Evolutionary conservation across 2,113 vertebrate species (phyloP).

Genomic region (Halcyon malimbica): DNA sequence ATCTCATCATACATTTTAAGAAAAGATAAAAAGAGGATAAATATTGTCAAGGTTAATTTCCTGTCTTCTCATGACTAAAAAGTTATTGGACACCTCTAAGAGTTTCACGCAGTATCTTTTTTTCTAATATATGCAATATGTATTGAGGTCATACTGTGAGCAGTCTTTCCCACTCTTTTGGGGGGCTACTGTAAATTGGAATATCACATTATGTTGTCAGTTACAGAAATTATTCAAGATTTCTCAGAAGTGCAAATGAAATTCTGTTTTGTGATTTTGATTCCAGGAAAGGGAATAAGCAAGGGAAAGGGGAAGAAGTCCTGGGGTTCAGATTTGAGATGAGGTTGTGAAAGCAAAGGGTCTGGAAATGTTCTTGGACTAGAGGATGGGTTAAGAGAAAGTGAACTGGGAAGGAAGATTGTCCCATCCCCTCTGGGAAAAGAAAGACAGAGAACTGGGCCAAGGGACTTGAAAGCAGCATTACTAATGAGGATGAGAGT

Average conservation of each 20-base stretch:
- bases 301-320: background rate
- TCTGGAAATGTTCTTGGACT: background rate
- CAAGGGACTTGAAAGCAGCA: background rate
- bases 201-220: background rate
- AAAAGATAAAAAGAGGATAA: background rate
- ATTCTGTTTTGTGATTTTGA: background rate
- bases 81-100: background rate
- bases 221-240: background rate
- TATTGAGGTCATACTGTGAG: background rate
- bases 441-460: background rate
- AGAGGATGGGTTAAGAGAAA: background rate
- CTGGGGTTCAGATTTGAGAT: background rate
- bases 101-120: background rate
- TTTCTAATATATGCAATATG: background rate
- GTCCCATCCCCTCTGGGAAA: background rate
- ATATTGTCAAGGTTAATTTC: background rate
- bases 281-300: background rate
- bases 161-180: background rate
- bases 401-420: background rate
- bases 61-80: background rate
- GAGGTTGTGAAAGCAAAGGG: background rate
- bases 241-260: background rate
- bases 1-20: background rate
- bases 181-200: background rate
- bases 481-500: background rate